Conservation (phyloP, 2,797 vertebrate genomes). For the Eurystomus glaucurus region DNA sequence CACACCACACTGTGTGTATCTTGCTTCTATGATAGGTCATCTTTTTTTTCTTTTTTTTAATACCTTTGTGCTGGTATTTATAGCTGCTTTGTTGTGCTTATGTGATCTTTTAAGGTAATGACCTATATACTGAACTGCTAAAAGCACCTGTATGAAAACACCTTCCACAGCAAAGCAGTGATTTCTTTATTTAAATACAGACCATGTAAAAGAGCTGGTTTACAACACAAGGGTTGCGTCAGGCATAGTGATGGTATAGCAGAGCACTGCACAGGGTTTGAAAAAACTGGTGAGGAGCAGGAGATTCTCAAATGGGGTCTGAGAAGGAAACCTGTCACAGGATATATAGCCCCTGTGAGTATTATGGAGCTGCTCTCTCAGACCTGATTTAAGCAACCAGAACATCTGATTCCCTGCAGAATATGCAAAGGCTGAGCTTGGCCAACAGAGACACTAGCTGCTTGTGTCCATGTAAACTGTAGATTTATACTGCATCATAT, state of each 20-base stretch:
- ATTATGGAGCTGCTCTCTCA: not conserved
- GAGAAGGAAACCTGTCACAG: not conserved
- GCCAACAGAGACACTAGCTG: not conserved
- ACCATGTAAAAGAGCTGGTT: not conserved
- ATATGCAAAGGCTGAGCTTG: not conserved
- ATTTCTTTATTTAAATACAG: not conserved
- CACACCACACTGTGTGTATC: not conserved
- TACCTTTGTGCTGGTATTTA: not conserved
- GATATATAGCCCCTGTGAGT: not conserved
- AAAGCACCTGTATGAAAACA: not conserved
- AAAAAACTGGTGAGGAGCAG: not conserved
- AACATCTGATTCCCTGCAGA: not conserved
- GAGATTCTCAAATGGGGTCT: not conserved
- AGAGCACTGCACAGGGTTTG: accelerated
- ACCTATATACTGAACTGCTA: not conserved
- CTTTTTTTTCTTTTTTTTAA: not conserved
- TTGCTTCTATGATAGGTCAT: not conserved
- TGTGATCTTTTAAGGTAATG: not conserved
- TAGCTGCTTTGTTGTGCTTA: not conserved
- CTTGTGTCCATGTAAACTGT: not conserved
- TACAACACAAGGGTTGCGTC: not conserved
- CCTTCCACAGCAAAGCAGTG: not conserved
- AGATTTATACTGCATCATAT: not conserved
- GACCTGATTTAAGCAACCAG: not conserved
- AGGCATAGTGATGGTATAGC: not conserved